Base-by-base conservation (phyloP, 2,113 vertebrate species). In the Lophius piscatorius region DNA sequence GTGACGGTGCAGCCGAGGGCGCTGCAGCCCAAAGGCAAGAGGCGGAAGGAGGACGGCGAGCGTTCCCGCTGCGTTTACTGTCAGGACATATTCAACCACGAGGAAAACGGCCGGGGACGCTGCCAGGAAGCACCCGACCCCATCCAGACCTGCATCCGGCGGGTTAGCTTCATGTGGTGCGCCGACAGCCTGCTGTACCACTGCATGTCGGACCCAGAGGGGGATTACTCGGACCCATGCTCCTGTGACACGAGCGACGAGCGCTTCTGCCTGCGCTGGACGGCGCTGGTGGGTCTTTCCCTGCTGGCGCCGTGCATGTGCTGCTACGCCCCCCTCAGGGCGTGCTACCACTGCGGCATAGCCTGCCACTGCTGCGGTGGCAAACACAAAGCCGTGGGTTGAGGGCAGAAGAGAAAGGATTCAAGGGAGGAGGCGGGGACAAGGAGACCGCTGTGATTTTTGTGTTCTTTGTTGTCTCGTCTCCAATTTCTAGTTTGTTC, bases 201-300 rank as follows among this genome's bases (percentile, higher is more conserved):
- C 92, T 98, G 97, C 86, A 97, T 98, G 97, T 97, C 97, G 1
- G 97, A 98, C 85, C 92, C 97, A 0, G 97, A 98, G 92, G 97
- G 97, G 7, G 97, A 98, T 75, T 98, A 95, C 48, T 94, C 93
- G 6, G 97, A 98, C 92, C 95, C 96, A 24, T 98, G 97, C 87
- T 98, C 96, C 2, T 98, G 97, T 0, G 96, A 98, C 79, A 93
- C 94, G 62, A 90, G 92, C 79, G 97, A 98, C 75, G 96, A 98
- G 83, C 94, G 94, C 70, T 96, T 97, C 91, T 96, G 96, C 86
- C 93, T 97, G 81, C 95, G 97, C 89, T 98, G 97, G 97, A 85
- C 93, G 81, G 95, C 95, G 2, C 91, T 98, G 78, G 87, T 97
- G 60, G 93, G 94, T 24, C 92, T 98, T 90, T 98, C 97, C 8